Percentiles rank a stretch among this genome's conserved stretches.
Conservation (phyloP, 2,888 invertebrate species). For the Oxytorus armatus region DNA sequence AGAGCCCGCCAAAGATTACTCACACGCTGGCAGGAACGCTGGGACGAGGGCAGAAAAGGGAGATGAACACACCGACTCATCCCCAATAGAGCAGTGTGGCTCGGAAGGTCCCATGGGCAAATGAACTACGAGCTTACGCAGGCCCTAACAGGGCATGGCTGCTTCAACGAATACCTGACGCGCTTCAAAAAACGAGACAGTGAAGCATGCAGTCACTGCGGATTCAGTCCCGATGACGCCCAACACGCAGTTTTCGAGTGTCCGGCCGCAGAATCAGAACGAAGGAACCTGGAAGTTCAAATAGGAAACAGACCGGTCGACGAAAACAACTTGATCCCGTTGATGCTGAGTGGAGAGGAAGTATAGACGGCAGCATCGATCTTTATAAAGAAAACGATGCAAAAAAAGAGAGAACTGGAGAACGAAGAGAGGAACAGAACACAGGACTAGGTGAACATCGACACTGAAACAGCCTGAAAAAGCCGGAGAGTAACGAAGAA, state of each 20-base stretch:
- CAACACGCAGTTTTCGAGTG: neutral
- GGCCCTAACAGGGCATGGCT: constrained; percentile 14
- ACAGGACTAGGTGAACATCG: no score
- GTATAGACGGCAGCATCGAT: no score
- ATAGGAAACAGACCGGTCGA: no score
- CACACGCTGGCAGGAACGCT: neutral
- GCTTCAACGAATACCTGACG: constrained; percentile 12
- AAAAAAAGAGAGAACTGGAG: no score
- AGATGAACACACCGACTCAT: constrained; percentile 20
- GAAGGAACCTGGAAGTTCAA: no score
- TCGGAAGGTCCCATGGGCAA: neutral
- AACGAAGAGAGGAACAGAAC: no score
- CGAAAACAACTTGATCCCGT: no score
- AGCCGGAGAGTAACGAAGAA: no score
- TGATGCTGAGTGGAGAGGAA: no score
- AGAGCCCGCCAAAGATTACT: constrained; percentile 6
- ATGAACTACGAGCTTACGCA: neutral
- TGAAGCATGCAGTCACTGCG: neutral
- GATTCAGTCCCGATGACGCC: neutral
- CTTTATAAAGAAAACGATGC: no score
- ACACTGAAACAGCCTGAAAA: no score
- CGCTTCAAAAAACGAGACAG: neutral
- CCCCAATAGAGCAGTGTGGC: constrained; percentile 3
- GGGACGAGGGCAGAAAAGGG: neutral
- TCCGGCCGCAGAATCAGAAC: neutral